phyloP scores from a whole-genome alignment of 2,797 vertebrate species.

The Tokudaia muenninki region DNA sequence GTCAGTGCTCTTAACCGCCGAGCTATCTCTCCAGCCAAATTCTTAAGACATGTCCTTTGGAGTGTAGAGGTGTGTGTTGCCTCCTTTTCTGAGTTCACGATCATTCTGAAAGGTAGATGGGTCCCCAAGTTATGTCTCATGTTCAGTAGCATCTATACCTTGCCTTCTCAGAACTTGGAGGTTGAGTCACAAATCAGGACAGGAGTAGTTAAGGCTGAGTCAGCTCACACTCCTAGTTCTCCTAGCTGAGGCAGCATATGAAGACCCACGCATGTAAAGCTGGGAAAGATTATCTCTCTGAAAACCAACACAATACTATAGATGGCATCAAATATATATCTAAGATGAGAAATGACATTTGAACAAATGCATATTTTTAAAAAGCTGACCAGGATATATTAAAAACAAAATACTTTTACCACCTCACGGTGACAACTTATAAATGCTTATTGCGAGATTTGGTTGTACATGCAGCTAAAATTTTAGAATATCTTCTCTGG shows the following conservation, averaged over 20 bases:
- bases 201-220: neutral
- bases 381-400: neutral
- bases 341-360: neutral
- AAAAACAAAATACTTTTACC: neutral
- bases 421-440: neutral
- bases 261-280: rapidly evolving
- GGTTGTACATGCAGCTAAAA: neutral
- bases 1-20: too few species aligned
- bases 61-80: rapidly evolving
- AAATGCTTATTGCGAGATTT: neutral
- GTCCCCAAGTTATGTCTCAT: rapidly evolving
- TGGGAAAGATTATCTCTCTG: neutral
- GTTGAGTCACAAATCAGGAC: neutral
- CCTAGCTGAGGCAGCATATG: neutral
- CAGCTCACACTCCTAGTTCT: neutral
- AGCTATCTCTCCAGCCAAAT: too few species aligned
- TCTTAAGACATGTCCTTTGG: neutral
- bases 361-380: neutral
- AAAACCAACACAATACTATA: neutral
- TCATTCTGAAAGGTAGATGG: neutral
- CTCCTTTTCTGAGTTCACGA: neutral
- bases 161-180: rapidly evolving
- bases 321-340: neutral
- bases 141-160: too few species aligned
- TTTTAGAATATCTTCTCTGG: neutral